Base-by-base conservation (phyloP, 2,888 invertebrate genomes). In the Cheilosia vulpina region DNA sequence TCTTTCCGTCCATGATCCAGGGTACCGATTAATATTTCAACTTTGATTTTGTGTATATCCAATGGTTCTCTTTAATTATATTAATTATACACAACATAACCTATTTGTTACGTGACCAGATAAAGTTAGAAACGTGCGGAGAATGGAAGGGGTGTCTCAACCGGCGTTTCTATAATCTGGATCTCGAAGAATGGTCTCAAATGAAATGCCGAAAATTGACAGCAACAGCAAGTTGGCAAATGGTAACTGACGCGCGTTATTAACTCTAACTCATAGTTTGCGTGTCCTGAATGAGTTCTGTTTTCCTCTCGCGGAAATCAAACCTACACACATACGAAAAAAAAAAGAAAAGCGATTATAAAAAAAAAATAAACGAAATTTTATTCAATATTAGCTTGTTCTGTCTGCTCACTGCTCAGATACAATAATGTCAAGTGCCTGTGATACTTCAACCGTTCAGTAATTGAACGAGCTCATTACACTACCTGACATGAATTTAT, bases 21-120 rank as follows among this genome's bases (percentile, higher is more conserved):
- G 45, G 65, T 31, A 72, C 45, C 43, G 52, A 72, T 60, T 66
- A 53, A 60, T 66, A 45, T 72, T 65, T 79, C 3, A 72, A 43
- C 72, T 65, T 65, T 65, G 65, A 65, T 72, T 63, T 50, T 17
- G 24, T 68, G 31, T 15, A 60, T 24, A 69, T 77, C 24, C 55
- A 24, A 17, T 60, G 38, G 55, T 17, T 55, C 21, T 55, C 50
- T 60, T 9, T 69, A 68, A 60, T 60, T 52, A 53, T 52, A 55
- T 47, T 38, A 50, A 66, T 41, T 55, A 55, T 43, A 34, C 45
- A 15, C 7, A 17, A 17, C 57, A n/a, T 63, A 53, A 52, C 52
- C 52, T 52, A 52, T 45, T 31, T 31, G 53, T 73, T 73, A 73
- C 73, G 62, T 53, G 72, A 52, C 60, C 52, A 43, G 66, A 68